phyloP scores from a whole-genome alignment of 1,140 invertebrate genomes.

The Aphaenogaster ashmeadi region DNA sequence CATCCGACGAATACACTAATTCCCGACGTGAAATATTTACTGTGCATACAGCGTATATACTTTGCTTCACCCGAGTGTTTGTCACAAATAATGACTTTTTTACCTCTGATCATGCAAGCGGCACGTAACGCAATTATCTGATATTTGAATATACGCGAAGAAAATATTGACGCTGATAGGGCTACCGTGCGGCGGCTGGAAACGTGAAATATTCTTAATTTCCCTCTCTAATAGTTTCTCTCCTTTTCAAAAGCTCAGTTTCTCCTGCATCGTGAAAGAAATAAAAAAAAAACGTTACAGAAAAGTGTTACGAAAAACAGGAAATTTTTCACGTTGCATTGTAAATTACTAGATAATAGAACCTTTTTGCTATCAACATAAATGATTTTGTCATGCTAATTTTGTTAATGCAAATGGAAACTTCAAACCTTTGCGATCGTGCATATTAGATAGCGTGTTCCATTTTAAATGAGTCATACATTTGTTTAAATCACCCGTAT shows the following conservation, averaged over 20 bases:
- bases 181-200: background rate
- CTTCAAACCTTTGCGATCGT: background rate
- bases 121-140: conserved; percentile 13
- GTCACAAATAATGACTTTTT: conserved; percentile 34
- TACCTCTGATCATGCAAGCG: background rate
- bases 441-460: background rate
- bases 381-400: background rate
- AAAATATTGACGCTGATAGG: background rate
- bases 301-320: background rate
- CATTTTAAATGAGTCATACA: conserved; percentile 14
- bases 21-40: conserved; percentile 26
- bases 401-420: conserved; percentile 17
- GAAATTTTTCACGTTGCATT: background rate
- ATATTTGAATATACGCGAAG: background rate
- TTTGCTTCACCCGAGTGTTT: conserved; percentile 1
- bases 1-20: background rate
- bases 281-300: background rate
- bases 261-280: background rate
- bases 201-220: background rate
- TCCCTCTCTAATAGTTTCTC: background rate
- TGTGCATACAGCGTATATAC: background rate
- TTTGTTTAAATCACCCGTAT: conserved; percentile 4
- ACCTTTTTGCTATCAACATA: background rate
- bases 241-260: background rate
- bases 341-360: background rate